Conservation (phyloP, 2,888 invertebrate species). For the Coecobrya sp. region DNA sequence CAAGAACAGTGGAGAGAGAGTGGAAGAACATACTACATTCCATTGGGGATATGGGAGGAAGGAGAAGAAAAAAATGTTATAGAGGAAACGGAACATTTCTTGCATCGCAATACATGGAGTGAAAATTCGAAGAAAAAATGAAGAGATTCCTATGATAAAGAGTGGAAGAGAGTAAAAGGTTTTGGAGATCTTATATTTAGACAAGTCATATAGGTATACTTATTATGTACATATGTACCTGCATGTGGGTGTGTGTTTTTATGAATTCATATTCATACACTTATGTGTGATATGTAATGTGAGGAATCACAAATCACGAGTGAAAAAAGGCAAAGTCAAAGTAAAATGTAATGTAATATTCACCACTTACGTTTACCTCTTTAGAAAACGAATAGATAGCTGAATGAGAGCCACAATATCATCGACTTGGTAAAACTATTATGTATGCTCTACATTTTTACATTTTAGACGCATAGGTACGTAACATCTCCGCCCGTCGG, state of each 20-base stretch:
- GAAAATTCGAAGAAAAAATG: constrained; percentile 41
- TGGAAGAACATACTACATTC: constrained; percentile 46
- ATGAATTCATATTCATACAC: constrained; percentile 66
- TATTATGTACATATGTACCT: neutral
- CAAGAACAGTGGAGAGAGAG: constrained; percentile 66
- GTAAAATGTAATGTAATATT: constrained; percentile 76
- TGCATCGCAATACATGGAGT: constrained; percentile 58
- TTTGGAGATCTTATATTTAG: neutral
- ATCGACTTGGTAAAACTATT: neutral
- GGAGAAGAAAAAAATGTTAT: constrained; percentile 45
- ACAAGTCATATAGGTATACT: too few relatives aligned
- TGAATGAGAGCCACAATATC: constrained; percentile 31
- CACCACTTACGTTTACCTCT: constrained; percentile 70
- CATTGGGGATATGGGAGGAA: constrained; percentile 70
- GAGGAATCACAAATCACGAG: constrained; percentile 70
- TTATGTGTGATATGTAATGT: constrained; percentile 51
- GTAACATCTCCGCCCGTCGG: neutral
- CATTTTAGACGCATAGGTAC: neutral
- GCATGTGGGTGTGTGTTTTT: constrained; percentile 41
- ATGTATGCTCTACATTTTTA: neutral
- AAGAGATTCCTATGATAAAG: constrained; percentile 12
- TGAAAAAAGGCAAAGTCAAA: constrained; percentile 72
- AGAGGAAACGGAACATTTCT: constrained; percentile 73
- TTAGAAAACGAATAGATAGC: constrained; percentile 54
- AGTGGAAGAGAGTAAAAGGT: constrained; percentile 31